Conservation (phyloP, 92 coral and sea anemone species). For the Micromussa lordhowensis region DNA sequence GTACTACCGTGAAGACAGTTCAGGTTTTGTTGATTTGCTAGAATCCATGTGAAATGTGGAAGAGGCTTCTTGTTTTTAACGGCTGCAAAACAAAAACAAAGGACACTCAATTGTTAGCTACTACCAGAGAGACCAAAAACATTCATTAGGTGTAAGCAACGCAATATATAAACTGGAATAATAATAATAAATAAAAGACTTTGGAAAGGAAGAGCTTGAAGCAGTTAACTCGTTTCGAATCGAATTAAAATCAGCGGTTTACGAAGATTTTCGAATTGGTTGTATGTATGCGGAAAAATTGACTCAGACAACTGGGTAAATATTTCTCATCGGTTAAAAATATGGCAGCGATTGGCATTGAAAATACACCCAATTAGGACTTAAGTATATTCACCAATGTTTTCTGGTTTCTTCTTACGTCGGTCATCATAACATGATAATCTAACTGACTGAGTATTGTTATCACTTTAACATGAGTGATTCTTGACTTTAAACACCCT, state of each 20-base stretch:
- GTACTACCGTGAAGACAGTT: constrained; percentile 27
- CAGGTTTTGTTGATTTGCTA: constrained; percentile 41
- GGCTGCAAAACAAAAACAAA: constrained; percentile 14
- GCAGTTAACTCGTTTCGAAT: too few relatives aligned
- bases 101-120: not conserved
- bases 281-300: not conserved
- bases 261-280: not conserved
- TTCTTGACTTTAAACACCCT: not conserved
- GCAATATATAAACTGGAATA: not conserved
- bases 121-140: not conserved
- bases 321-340: not conserved
- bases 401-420: not conserved
- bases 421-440: not conserved
- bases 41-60: constrained; percentile 66
- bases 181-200: too few relatives aligned
- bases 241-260: not conserved
- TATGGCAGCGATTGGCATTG: not conserved
- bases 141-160: not conserved
- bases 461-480: not conserved
- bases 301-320: not conserved
- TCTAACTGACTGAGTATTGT: not conserved
- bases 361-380: not conserved
- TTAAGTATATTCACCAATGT: not conserved
- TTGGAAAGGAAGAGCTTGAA: not conserved
- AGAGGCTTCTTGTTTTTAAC: not conserved